These are phyloP conservation scores for Pristis pectinata DNA, from an alignment of 2,797 vertebrate species.

Conservation along the genomic window DNA sequence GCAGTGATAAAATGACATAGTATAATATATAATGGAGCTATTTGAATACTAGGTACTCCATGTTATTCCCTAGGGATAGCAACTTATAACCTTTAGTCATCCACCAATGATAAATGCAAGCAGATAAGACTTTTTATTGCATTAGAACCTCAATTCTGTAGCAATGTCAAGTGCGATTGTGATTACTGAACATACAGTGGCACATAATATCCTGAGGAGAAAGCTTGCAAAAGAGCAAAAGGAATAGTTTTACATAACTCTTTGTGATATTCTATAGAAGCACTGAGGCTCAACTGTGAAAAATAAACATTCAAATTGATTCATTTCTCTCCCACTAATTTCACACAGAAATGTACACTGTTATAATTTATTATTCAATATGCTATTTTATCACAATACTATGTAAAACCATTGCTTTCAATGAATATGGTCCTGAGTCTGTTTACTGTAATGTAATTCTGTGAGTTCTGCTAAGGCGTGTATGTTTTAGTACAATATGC, in stretches of 20 bases:
- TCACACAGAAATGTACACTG: not conserved
- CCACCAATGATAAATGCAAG: not conserved
- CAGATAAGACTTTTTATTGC: not conserved
- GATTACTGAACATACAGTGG: not conserved
- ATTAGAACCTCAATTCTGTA: not conserved
- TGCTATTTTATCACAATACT: not conserved
- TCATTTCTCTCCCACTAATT: constrained; percentile 9
- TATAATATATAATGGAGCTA: not conserved
- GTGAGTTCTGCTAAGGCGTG: too few species aligned
- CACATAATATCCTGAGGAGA: not conserved
- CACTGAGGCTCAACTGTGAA: not conserved
- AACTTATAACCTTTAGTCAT: not conserved
- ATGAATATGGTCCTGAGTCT: not conserved
- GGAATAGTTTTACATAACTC: not conserved
- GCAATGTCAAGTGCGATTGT: not conserved
- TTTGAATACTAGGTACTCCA: not conserved
- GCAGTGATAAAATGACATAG: too few species aligned
- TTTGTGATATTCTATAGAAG: not conserved
- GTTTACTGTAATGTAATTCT: too few species aligned
- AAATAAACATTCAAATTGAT: not conserved
- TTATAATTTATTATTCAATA: not conserved
- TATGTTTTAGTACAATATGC: too few species aligned
- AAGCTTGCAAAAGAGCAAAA: not conserved
- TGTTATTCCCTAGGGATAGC: not conserved
- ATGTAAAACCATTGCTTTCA: not conserved